Evolutionary conservation across 2,113 vertebrate species (phyloP).

Genomic region (Myotis lucifugus): DNA sequence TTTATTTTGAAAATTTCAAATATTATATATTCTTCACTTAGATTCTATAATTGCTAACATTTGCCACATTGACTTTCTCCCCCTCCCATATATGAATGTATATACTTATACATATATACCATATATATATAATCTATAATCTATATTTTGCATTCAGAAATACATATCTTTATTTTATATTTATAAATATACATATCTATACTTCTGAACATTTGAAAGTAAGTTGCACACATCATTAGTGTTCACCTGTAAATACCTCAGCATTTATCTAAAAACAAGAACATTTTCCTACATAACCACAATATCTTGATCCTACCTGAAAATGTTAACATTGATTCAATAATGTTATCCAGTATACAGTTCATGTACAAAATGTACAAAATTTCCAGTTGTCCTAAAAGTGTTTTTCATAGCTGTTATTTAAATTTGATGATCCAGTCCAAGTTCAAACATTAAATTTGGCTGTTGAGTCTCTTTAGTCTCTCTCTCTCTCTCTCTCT

Average conservation of each 20-base stretch:
- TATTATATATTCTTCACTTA: neutral
- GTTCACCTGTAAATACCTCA: constrained; percentile 40
- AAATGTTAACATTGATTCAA: constrained; percentile 14
- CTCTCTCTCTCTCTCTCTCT: neutral
- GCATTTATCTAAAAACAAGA: neutral
- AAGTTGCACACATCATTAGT: neutral
- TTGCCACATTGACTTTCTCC: neutral
- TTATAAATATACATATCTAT: neutral
- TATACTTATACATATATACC: neutral
- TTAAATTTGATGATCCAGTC: neutral
- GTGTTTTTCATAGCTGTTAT: neutral
- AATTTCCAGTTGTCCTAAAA: neutral
- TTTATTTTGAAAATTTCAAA: constrained; percentile 23
- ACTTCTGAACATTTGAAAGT: constrained; percentile 37
- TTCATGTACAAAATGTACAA: neutral
- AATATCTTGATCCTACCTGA: neutral
- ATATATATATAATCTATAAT: neutral
- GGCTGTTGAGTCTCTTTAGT: neutral
- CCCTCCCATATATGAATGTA: neutral
- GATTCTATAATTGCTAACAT: constrained; percentile 16
- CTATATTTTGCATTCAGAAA: constrained; percentile 16
- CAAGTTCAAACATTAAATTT: neutral
- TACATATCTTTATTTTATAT: neutral
- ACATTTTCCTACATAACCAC: neutral
- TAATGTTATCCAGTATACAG: neutral